A percentile compares a stretch with the other conserved stretches of the same genome.
Conservation (phyloP, 2,797 vertebrate genomes). For the Varecia variegata region DNA sequence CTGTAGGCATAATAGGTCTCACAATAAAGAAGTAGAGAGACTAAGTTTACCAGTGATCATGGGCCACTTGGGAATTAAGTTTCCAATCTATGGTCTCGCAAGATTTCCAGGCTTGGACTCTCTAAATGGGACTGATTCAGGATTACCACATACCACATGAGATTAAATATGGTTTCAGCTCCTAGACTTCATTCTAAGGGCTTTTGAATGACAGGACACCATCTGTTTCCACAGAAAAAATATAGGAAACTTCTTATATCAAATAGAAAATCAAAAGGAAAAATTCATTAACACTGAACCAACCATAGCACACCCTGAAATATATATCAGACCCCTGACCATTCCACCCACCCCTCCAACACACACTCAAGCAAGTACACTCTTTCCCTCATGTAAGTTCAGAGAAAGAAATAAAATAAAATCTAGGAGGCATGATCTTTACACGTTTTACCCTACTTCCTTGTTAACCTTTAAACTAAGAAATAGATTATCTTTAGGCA, state of each 20-base stretch:
- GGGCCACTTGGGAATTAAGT: background rate
- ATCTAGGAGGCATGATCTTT: background rate
- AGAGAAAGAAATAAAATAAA: background rate
- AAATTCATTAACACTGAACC: background rate
- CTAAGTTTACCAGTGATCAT: background rate
- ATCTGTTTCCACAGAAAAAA: background rate
- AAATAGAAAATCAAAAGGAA: background rate
- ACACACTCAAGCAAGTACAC: background rate
- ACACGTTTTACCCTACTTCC: background rate
- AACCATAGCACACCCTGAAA: background rate
- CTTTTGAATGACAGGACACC: background rate
- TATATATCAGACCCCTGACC: background rate
- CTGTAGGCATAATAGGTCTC: background rate
- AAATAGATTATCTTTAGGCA: background rate
- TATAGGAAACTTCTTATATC: background rate
- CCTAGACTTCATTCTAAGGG: background rate
- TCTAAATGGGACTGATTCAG: background rate
- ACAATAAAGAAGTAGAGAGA: background rate
- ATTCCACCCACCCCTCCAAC: background rate
- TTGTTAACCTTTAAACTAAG: conserved; percentile 16
- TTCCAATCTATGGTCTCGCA: background rate
- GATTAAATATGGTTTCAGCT: background rate
- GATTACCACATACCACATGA: background rate
- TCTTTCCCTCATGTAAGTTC: background rate
- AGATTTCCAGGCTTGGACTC: background rate